Base-by-base conservation (phyloP, 2,797 vertebrate species). In the Falco biarmicus region DNA sequence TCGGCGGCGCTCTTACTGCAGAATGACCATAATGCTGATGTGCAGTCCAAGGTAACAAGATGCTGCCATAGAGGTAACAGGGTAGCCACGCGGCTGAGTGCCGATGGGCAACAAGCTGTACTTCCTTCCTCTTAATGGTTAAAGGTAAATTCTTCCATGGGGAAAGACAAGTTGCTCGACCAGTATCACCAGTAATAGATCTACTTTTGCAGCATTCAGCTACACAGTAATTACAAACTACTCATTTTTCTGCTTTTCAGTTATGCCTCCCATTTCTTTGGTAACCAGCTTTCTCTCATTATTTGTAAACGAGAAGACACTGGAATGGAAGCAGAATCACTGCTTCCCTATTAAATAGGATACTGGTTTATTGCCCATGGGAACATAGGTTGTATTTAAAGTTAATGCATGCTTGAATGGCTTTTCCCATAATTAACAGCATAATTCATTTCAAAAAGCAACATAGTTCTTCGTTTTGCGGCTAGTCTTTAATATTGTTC, bases 11-110 rank as follows among this genome's bases (percentile, higher is more conserved):
- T 99, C 73, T 97, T 99, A 32, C 99, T 99, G 48, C 99, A 99
- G 98, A 99, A 99, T 2, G 99, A 99, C 96, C 99, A 99, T 97
- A 99, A 99, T 1, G 99, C 99, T 0, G 99, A 99, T 2, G 99
- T 99, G 71, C 99, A 99, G 97, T 99, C 99, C 39, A 99, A 99
- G 99, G 99, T 99, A 97, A 97, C 77, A 1, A 3, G 3, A 3
- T 1, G 32, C 57, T n/a, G 87, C 79, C 13, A 0, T 8, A 12
- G 29, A 61, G 87, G 75, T 65, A 79, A 73, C 75, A 11, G 65
- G 60, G n/a, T 3, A 1, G 74, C 24, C 47, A 3, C 2, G 6
- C 22, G 31, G 56, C 85, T 34, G n/a, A 6, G 20, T 28, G 63
- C 89, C 50, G 3, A 2, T 12, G 74, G 84, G 29, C 85, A 18